phyloP scores from a whole-genome alignment of 2,888 invertebrate species.

The Troglohyphantes excavatus region DNA sequence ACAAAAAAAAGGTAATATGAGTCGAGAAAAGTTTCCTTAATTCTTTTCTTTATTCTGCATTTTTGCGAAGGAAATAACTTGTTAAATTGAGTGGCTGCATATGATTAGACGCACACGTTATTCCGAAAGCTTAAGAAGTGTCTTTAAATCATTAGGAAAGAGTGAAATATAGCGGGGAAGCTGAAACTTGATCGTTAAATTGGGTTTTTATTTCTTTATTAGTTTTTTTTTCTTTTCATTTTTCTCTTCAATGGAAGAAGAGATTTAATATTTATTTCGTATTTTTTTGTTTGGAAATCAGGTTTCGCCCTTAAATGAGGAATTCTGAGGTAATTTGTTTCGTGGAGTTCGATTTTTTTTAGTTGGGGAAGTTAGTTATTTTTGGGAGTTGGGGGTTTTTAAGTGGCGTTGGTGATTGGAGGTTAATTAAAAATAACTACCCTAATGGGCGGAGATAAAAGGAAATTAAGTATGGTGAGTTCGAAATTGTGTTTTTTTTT shows the following conservation, averaged over 20 bases:
- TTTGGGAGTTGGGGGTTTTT: conserved; percentile 10
- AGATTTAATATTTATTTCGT: conserved; percentile 52
- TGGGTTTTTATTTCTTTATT: conserved; percentile 52
- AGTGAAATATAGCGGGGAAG: conserved; percentile 70
- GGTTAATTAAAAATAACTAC: conserved; percentile 31
- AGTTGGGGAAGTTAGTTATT: background rate
- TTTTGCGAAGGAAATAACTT: conserved; percentile 69
- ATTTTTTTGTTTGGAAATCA: conserved; percentile 15
- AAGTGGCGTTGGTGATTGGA: background rate
- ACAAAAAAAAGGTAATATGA: conserved; percentile 51
- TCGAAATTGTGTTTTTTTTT: background rate
- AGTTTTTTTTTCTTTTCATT: conserved; percentile 21
- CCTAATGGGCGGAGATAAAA: background rate
- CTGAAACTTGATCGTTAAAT: conserved; percentile 69
- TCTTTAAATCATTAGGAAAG: conserved; percentile 74
- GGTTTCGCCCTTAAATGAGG: conserved; percentile 48
- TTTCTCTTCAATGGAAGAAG: background rate
- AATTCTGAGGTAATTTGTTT: conserved; percentile 51
- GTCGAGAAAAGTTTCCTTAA: conserved; percentile 63
- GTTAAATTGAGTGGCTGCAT: conserved; percentile 77
- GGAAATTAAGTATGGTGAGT: conserved; percentile 17
- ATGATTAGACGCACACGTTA: conserved; percentile 71
- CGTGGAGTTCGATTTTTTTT: conserved; percentile 28
- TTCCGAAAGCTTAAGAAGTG: conserved; percentile 42
- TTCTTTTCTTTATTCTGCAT: conserved; percentile 68